These are phyloP conservation scores for Pristionchus japonicus DNA, from an alignment of 2,888 invertebrate genomes.

Conservation along the genomic window DNA sequence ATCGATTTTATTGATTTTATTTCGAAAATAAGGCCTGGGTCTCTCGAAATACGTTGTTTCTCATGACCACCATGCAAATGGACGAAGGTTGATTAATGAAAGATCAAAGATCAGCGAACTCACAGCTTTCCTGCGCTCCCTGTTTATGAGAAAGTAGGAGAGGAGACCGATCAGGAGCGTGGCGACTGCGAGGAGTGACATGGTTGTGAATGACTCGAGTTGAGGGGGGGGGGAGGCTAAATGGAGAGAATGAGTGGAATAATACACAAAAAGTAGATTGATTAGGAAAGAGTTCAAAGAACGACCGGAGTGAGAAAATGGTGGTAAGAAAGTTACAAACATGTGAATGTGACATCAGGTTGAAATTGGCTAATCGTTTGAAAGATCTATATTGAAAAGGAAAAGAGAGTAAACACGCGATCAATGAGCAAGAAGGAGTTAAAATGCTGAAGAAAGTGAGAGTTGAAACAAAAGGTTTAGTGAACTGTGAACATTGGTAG, in stretches of 20 bases:
- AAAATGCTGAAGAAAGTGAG: neutral
- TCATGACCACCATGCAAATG: no score
- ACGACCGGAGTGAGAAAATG: neutral
- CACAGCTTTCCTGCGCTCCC: constrained; percentile 49
- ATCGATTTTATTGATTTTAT: no score
- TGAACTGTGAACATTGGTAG: neutral
- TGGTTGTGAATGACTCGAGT: neutral
- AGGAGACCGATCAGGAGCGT: neutral
- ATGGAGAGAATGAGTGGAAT: neutral
- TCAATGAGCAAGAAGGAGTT: neutral
- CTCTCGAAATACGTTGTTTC: no score
- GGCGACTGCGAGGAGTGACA: constrained; percentile 1
- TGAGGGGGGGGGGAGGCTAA: neutral
- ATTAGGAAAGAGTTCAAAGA: no score
- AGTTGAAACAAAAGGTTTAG: neutral
- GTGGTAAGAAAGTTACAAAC: neutral
- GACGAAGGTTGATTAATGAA: no score
- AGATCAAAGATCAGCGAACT: neutral
- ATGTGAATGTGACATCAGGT: neutral
- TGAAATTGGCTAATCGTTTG: neutral
- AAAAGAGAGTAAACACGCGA: neutral
- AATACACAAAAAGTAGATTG: no score
- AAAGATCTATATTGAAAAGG: neutral
- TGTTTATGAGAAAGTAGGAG: constrained; percentile 32
- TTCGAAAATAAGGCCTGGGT: no score